A percentile compares a stretch with the other conserved stretches of the same genome.
phyloP scores from a whole-genome alignment of 2,797 vertebrate species.

The Etheostoma nigrum region DNA sequence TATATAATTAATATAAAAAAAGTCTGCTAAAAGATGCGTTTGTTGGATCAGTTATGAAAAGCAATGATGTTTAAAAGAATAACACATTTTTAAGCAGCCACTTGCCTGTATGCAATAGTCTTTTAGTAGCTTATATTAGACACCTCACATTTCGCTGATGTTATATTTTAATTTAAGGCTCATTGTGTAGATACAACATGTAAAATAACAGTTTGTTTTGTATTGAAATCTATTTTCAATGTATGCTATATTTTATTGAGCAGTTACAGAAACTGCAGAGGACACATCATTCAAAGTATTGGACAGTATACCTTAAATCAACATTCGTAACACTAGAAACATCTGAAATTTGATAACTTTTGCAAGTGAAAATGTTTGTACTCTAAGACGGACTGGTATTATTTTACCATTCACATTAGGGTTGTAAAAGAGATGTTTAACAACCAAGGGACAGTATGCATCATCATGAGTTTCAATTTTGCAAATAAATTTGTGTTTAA shows the following conservation, averaged over 20 bases:
- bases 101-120: conserved; percentile 49
- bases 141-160: conserved; percentile 52
- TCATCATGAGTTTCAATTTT: conserved; percentile 43
- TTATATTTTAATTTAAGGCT: conserved; percentile 73
- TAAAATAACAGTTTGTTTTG: conserved; percentile 68
- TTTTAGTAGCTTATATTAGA: conserved; percentile 54
- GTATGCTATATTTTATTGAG: conserved; percentile 59
- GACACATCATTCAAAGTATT: not conserved
- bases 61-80: conserved; percentile 25
- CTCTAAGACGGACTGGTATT: conserved; percentile 24
- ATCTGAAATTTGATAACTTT: conserved; percentile 24
- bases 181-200: conserved; percentile 71
- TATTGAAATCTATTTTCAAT: conserved; percentile 66
- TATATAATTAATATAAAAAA: conserved; percentile 42
- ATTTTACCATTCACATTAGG: conserved; percentile 29
- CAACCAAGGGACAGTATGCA: conserved; percentile 16
- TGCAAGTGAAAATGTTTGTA: conserved; percentile 19
- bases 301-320: conserved; percentile 5
- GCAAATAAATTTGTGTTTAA: conserved; percentile 65
- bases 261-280: conserved; percentile 34
- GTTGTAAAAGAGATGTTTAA: conserved; percentile 19
- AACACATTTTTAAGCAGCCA: conserved; percentile 29
- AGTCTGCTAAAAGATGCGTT: conserved; percentile 32
- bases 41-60: conserved; percentile 41
- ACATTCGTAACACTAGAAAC: conserved; percentile 53